Conservation (phyloP, 2,888 invertebrate genomes). For the Ethmia dodecea region DNA sequence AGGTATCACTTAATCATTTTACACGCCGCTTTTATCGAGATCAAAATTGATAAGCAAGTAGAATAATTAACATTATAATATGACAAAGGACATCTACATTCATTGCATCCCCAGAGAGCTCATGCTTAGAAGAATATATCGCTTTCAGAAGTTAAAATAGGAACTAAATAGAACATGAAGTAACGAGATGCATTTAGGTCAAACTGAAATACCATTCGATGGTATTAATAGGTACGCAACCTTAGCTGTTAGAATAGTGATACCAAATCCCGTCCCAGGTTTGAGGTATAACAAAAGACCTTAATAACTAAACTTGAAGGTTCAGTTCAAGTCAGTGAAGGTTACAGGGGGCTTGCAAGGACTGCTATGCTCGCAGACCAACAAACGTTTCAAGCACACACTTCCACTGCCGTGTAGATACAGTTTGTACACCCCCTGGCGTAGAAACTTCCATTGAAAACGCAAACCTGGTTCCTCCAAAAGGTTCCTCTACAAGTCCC, state of each 20-base stretch:
- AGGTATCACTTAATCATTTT: too few relatives aligned
- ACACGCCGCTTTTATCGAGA: too few relatives aligned
- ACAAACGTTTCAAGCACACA: slow-evolving; percentile 23
- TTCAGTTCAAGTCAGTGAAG: slow-evolving; percentile 25
- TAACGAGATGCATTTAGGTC: too few relatives aligned
- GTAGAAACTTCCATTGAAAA: slow-evolving; percentile 65
- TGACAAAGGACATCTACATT: too few relatives aligned
- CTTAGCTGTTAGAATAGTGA: too few relatives aligned
- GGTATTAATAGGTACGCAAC: too few relatives aligned
- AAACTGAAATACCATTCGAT: background rate
- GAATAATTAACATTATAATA: too few relatives aligned
- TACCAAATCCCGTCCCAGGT: slow-evolving; percentile 20
- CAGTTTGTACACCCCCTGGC: slow-evolving; percentile 28
- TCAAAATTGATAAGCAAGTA: too few relatives aligned
- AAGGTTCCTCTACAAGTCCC: slow-evolving; percentile 32
- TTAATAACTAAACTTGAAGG: slow-evolving; percentile 20
- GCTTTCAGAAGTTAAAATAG: too few relatives aligned
- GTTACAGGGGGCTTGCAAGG: slow-evolving; percentile 24
- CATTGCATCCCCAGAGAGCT: too few relatives aligned
- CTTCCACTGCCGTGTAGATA: slow-evolving; percentile 20
- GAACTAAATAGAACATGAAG: too few relatives aligned
- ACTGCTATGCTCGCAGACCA: slow-evolving; percentile 24
- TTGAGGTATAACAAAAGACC: slow-evolving; percentile 18
- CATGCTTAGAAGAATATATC: too few relatives aligned
- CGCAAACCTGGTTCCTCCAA: slow-evolving; percentile 30